Evolutionary conservation across 2,113 vertebrate genomes (phyloP).

Genomic region (Archocentrus centrarchus): DNA sequence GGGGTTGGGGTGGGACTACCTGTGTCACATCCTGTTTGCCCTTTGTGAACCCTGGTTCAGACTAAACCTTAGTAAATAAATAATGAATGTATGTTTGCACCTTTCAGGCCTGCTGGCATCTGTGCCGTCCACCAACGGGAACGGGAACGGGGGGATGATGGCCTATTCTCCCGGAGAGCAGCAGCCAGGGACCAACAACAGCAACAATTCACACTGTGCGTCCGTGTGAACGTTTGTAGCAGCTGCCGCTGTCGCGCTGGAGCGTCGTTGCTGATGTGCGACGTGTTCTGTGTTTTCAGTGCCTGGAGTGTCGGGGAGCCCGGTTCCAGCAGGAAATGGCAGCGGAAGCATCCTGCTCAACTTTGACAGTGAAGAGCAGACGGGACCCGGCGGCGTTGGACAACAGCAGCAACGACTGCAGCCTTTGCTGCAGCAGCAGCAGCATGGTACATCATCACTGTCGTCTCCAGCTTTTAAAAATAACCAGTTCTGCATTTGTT

Average conservation of each 20-base stretch:
- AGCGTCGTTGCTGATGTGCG: neutral
- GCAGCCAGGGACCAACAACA: conserved; percentile 72
- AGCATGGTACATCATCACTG: conserved; percentile 49
- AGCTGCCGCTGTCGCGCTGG: too few species aligned
- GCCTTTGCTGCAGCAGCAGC: conserved; percentile 18
- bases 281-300: conserved; percentile 26
- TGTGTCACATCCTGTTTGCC: too few species aligned
- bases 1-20: neutral
- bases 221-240: neutral
- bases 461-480: neutral
- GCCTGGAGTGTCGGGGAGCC: conserved; percentile 56
- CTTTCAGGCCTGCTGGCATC: conserved; percentile 81
- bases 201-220: conserved; percentile 58
- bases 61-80: too few species aligned
- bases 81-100: neutral
- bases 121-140: conserved; percentile 82
- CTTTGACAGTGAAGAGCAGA: conserved; percentile 73
- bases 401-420: conserved; percentile 60
- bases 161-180: conserved; percentile 79
- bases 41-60: too few species aligned
- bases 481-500: too few species aligned
- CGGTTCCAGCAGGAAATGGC: conserved; percentile 58
- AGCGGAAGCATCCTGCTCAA: conserved; percentile 75
- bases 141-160: conserved; percentile 78
- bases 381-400: conserved; percentile 34